Evolutionary conservation across 1,140 invertebrate species (phyloP).

Genomic region (Cheumatopsyche charites): DNA sequence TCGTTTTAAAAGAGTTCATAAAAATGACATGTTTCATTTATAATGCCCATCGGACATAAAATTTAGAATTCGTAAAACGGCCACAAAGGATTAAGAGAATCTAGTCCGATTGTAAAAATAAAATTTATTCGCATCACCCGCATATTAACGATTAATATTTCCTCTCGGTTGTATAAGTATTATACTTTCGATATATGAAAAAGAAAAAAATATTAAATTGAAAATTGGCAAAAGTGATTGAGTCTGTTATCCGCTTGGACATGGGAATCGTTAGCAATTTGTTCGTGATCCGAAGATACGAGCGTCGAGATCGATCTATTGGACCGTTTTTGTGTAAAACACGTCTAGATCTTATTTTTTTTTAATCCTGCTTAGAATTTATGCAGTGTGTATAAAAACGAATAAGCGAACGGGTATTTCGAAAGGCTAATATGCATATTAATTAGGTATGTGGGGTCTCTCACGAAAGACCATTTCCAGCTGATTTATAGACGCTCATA

Average conservation of each 20-base stretch:
- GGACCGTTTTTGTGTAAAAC: conserved; percentile 13
- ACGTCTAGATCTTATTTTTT: not conserved
- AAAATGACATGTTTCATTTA: conserved; percentile 32
- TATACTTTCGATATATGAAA: no score
- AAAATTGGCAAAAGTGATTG: no score
- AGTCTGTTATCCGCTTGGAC: not conserved
- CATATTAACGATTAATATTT: no score
- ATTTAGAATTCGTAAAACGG: not conserved
- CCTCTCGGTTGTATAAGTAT: no score
- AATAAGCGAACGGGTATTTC: conserved; percentile 16
- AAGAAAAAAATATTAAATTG: no score
- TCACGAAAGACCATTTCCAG: conserved; percentile 35
- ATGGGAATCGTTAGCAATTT: not conserved
- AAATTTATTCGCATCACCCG: no score
- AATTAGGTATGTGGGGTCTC: conserved; percentile 37
- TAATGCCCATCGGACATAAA: conserved; percentile 16
- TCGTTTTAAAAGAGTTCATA: conserved; percentile 21
- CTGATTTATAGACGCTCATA: conserved; percentile 41
- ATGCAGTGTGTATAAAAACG: not conserved
- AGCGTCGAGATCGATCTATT: conserved; percentile 8
- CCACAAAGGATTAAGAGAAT: no score
- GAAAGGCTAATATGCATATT: conserved; percentile 40
- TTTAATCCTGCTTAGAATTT: not conserved
- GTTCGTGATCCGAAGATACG: not conserved
- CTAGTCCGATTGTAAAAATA: no score